A percentile compares a stretch with the other conserved stretches of the same genome.
phyloP scores from a whole-genome alignment of 2,888 invertebrate genomes.

The Apotomis turbidana region DNA sequence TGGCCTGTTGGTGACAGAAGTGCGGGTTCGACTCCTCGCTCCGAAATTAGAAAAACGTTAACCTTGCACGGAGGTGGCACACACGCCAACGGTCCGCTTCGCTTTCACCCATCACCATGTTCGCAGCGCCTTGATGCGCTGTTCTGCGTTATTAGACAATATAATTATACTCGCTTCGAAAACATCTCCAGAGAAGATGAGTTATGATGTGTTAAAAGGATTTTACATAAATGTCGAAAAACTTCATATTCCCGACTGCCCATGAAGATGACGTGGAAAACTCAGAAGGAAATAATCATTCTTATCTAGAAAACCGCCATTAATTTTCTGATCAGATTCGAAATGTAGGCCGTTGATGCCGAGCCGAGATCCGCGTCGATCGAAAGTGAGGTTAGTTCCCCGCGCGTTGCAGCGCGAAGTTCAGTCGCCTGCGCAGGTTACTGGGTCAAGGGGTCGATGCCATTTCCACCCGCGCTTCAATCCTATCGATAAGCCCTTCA shows the following conservation, averaged over 20 bases:
- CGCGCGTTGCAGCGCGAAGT: slow-evolving; percentile 62
- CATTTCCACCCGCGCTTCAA: slow-evolving; percentile 54
- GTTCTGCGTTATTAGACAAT: slow-evolving; percentile 67
- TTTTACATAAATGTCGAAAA: neutral
- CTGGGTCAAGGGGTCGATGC: slow-evolving; percentile 69
- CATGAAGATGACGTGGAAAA: neutral
- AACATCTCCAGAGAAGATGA: slow-evolving; percentile 14
- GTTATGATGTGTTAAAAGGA: neutral
- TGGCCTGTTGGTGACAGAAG: slow-evolving; percentile 61
- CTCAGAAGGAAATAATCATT: neutral
- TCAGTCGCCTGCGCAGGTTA: slow-evolving; percentile 65
- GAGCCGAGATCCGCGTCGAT: slow-evolving; percentile 65
- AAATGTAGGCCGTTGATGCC: slow-evolving; percentile 36
- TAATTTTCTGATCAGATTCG: slow-evolving; percentile 5
- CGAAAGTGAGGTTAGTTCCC: slow-evolving; percentile 73
- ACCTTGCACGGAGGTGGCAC: slow-evolving; percentile 73
- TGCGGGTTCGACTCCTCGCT: slow-evolving; percentile 67
- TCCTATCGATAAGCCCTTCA: slow-evolving; percentile 46
- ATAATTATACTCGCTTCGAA: slow-evolving; percentile 53
- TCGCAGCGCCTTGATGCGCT: slow-evolving; percentile 56
- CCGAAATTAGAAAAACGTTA: slow-evolving; percentile 79
- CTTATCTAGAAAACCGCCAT: slow-evolving; percentile 6
- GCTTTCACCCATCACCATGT: slow-evolving; percentile 77
- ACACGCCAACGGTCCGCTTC: slow-evolving; percentile 66
- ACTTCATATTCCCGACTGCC: neutral